These are phyloP conservation scores for Anoura caudifer DNA, from an alignment of 2,113 vertebrate species.

Conservation along the genomic window DNA sequence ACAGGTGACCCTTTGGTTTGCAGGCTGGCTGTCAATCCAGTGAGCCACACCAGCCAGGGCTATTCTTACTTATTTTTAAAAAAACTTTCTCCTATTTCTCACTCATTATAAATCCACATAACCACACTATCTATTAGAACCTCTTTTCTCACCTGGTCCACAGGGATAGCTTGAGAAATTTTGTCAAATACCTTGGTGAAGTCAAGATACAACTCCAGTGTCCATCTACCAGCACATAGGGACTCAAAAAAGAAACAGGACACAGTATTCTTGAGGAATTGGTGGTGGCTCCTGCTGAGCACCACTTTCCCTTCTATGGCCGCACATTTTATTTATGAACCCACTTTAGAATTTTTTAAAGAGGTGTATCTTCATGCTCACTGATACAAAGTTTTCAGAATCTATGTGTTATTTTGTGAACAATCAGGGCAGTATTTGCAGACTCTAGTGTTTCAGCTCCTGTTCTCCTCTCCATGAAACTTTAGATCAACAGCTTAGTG, in stretches of 20 bases:
- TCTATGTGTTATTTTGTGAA: background rate
- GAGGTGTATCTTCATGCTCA: background rate
- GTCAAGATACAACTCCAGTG: background rate
- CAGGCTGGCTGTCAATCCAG: no score
- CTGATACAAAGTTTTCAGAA: background rate
- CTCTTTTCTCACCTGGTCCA: background rate
- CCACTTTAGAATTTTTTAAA: background rate
- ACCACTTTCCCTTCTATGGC: background rate
- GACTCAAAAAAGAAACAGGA: background rate
- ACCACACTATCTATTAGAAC: background rate
- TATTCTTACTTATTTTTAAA: background rate
- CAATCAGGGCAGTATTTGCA: background rate
- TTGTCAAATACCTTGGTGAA: background rate
- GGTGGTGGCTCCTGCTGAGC: background rate
- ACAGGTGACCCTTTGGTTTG: no score
- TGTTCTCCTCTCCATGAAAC: background rate
- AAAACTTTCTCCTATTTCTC: background rate
- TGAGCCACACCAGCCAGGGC: no score
- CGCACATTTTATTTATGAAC: background rate
- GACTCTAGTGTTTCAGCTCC: background rate
- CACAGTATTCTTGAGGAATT: background rate
- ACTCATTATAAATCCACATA: slow-evolving; percentile 1
- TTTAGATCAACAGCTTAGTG: background rate
- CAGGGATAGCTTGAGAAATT: background rate
- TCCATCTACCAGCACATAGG: background rate